Conservation (phyloP, 2,888 invertebrate genomes). For the Ashinkailepas kermadecensis region DNA sequence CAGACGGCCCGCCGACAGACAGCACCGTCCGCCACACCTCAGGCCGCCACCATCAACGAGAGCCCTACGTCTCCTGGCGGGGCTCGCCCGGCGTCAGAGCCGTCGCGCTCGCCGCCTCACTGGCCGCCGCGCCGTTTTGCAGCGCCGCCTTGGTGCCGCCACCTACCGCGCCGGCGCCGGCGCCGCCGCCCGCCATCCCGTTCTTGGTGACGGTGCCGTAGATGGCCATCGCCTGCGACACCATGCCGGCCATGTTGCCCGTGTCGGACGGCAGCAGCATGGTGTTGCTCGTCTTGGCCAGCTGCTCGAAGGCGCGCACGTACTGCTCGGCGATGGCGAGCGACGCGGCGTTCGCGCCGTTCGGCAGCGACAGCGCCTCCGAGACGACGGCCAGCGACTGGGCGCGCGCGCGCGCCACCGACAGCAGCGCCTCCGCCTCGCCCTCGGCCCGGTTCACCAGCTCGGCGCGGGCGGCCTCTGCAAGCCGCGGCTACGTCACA, state of each 20-base stretch:
- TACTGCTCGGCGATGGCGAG: slow-evolving; percentile 92
- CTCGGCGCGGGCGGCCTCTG: slow-evolving; percentile 88
- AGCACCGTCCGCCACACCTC: too few species aligned
- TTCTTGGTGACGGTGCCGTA: slow-evolving; percentile 42
- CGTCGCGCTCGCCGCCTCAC: too few species aligned
- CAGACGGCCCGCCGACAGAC: too few species aligned
- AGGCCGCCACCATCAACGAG: too few species aligned
- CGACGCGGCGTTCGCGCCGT: slow-evolving; percentile 81
- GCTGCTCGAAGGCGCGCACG: slow-evolving; percentile 81
- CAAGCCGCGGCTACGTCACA: too few species aligned
- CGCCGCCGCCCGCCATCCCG: background rate
- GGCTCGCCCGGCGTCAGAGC: too few species aligned
- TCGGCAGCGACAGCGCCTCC: slow-evolving; percentile 47
- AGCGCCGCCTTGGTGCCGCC: too few species aligned
- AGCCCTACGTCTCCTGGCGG: too few species aligned
- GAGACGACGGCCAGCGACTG: slow-evolving; percentile 71
- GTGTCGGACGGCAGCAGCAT: slow-evolving; percentile 86
- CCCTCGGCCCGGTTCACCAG: slow-evolving; percentile 89
- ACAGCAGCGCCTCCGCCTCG: slow-evolving; percentile 82
- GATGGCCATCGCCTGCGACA: slow-evolving; percentile 51
- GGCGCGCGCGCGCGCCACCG: slow-evolving; percentile 86
- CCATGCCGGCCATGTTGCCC: slow-evolving; percentile 67
- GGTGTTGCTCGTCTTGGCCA: slow-evolving; percentile 90
- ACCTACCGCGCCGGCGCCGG: background rate
- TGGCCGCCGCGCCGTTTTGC: too few species aligned